phyloP scores from a whole-genome alignment of 2,797 vertebrate genomes.

The Lutjanus argentimaculatus region DNA sequence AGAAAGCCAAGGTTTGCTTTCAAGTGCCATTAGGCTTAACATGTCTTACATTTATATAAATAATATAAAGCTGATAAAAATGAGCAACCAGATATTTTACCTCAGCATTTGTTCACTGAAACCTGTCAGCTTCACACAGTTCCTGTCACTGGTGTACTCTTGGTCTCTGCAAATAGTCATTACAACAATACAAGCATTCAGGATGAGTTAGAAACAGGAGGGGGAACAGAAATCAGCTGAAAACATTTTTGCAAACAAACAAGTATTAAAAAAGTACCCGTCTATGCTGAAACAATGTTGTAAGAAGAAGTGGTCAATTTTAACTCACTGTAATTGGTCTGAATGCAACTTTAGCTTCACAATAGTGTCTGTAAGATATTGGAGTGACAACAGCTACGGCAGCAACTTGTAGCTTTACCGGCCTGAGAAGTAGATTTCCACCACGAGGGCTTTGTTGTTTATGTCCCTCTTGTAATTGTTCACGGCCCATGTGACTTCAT shows the following conservation, averaged over 20 bases:
- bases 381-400: not conserved
- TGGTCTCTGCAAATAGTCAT: fast-evolving
- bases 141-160: slow-evolving; percentile 28
- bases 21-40: not conserved
- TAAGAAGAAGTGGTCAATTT: not conserved
- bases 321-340: not conserved
- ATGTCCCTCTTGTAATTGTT: slow-evolving; percentile 72
- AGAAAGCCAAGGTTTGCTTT: not conserved
- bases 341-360: not conserved
- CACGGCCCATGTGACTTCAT: fast-evolving
- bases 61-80: not conserved
- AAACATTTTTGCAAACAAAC: too few species aligned
- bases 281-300: not conserved
- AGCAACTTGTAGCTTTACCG: slow-evolving; percentile 32
- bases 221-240: not conserved
- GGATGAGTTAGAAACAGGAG: not conserved
- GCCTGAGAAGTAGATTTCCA: slow-evolving; percentile 63
- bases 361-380: not conserved
- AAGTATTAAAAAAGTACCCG: too few species aligned
- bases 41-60: not conserved
- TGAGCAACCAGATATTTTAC: slow-evolving; percentile 75
- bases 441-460: slow-evolving; percentile 80
- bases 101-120: slow-evolving; percentile 91
- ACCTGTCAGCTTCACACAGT: slow-evolving; percentile 80
- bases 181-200: not conserved